phyloP scores from a whole-genome alignment of 2,797 vertebrate species.

The Dipus sagitta region DNA sequence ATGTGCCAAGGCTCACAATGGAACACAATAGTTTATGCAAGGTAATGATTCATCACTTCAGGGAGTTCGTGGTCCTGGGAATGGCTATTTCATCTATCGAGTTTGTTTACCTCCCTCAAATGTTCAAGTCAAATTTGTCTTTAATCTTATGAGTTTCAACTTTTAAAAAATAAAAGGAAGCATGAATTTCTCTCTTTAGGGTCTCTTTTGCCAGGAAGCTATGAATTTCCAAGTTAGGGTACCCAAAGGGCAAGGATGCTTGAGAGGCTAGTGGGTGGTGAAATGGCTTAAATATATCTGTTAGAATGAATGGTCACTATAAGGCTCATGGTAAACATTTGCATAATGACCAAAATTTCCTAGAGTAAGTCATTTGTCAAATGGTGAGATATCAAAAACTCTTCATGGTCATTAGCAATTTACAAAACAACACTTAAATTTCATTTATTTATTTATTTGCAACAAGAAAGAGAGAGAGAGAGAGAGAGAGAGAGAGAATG shows the following conservation, averaged over 20 bases:
- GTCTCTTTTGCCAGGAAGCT: neutral
- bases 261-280: neutral
- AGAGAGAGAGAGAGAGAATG: too few species aligned
- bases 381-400: conserved; percentile 44
- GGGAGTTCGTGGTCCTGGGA: neutral
- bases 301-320: neutral
- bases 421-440: too few species aligned
- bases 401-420: conserved; percentile 29
- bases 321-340: neutral
- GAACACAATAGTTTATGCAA: neutral
- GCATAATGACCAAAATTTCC: conserved; percentile 21
- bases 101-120: neutral
- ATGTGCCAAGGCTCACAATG: neutral
- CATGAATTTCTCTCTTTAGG: neutral
- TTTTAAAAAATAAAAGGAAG: conserved; percentile 23
- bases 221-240: neutral
- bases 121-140: neutral
- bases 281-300: neutral
- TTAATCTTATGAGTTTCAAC: conserved; percentile 7
- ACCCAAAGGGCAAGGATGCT: neutral
- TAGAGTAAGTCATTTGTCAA: neutral
- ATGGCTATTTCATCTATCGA: neutral
- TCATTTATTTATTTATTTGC: too few species aligned
- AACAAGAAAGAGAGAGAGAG: too few species aligned
- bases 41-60: neutral